Evolutionary conservation across 53 echinoderm and acorn worm species (phyloP).

Genomic region (Zoroaster sp.): DNA sequence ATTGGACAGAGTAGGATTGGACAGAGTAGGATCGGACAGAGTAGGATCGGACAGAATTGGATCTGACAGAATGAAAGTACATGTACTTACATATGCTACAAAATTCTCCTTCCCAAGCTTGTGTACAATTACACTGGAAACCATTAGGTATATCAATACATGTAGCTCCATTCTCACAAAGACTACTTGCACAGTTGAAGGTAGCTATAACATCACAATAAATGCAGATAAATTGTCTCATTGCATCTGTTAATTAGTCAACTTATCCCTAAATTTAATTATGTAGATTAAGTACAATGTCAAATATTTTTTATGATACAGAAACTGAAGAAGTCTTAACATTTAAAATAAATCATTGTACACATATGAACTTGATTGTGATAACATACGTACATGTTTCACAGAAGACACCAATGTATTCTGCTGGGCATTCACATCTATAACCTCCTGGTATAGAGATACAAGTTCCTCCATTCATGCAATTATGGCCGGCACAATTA

Average conservation of each 20-base stretch:
- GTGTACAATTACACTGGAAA: conserved; percentile 31
- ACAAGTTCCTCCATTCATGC: conserved; percentile 70
- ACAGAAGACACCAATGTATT: conserved; percentile 63
- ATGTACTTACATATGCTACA: conserved; percentile 15
- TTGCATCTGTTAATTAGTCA: too few relatives aligned
- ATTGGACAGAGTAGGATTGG: too few relatives aligned
- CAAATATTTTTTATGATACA: too few relatives aligned
- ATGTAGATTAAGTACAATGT: too few relatives aligned
- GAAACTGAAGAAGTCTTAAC: too few relatives aligned
- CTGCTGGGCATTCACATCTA: conserved; percentile 46
- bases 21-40: too few relatives aligned
- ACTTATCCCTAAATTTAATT: too few relatives aligned
- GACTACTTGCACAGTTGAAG: neutral
- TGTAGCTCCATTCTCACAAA: neutral
- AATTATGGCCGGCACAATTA: conserved; percentile 46
- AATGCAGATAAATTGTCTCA: too few relatives aligned
- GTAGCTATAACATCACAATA: neutral
- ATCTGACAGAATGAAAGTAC: too few relatives aligned
- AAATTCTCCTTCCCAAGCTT: neutral
- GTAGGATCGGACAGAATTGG: too few relatives aligned
- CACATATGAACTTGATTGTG: neutral
- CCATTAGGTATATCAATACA: conserved; percentile 5
- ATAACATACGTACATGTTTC: conserved; percentile 54
- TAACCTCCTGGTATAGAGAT: conserved; percentile 39
- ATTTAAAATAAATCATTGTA: too few relatives aligned